Conservation (phyloP, 1,140 invertebrate genomes). For the Mylabris phalerata region DNA sequence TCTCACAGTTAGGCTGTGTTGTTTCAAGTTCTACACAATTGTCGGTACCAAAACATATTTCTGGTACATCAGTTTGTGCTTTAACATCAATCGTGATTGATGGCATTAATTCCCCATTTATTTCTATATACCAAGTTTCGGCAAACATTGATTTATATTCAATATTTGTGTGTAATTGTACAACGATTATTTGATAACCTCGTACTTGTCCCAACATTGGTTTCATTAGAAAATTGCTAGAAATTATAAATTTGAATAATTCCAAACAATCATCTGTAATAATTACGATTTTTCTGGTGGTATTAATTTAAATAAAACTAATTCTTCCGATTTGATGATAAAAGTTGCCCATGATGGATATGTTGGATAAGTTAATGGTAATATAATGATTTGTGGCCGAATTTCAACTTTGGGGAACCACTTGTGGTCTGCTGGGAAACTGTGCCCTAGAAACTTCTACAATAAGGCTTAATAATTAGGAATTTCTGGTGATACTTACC, state of each 20-base stretch:
- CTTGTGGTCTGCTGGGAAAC: slow-evolving; percentile 25
- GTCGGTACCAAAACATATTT: slow-evolving; percentile 19
- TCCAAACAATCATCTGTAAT: background rate
- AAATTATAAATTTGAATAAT: background rate
- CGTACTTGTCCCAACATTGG: slow-evolving; percentile 26
- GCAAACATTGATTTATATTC: slow-evolving; percentile 9
- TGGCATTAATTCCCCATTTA: slow-evolving; percentile 24
- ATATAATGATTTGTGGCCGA: slow-evolving; percentile 21
- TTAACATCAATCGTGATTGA: slow-evolving; percentile 16
- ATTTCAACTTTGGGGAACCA: slow-evolving; percentile 29
- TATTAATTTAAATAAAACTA: slow-evolving; percentile 26
- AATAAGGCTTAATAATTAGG: background rate
- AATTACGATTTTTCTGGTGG: slow-evolving; percentile 28
- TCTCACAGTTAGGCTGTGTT: slow-evolving; percentile 22
- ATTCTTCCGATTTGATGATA: slow-evolving; percentile 20
- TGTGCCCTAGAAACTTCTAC: slow-evolving; percentile 22
- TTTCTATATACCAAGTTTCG: slow-evolving; percentile 26
- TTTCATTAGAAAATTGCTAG: slow-evolving; percentile 25
- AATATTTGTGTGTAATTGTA: slow-evolving; percentile 14
- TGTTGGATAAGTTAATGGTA: slow-evolving; percentile 21
- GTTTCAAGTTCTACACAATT: slow-evolving; percentile 22
- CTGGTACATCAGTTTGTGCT: slow-evolving; percentile 22
- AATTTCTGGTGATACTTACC: slow-evolving; percentile 2
- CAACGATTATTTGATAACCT: slow-evolving; percentile 20
- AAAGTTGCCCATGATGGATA: slow-evolving; percentile 19